phyloP scores from a whole-genome alignment of 2,888 invertebrate species.

The Ichneumon xanthorius region DNA sequence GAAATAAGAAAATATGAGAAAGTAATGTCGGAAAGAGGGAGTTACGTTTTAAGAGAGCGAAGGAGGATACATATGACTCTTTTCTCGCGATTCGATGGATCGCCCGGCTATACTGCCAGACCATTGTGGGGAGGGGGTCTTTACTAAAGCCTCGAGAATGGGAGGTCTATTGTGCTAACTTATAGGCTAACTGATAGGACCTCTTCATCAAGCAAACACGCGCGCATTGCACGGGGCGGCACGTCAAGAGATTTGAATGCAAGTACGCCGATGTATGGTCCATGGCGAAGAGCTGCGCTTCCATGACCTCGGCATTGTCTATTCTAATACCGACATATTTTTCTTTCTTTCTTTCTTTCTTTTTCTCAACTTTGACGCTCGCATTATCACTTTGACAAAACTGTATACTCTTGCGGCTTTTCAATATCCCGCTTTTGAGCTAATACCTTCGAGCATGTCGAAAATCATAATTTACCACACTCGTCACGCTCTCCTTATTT shows the following conservation, averaged over 20 bases:
- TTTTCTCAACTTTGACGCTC: background rate
- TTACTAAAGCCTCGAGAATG: constrained; percentile 27
- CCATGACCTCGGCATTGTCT: constrained; percentile 48
- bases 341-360: constrained; percentile 5
- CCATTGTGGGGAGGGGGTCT: constrained; percentile 21
- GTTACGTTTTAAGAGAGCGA: background rate
- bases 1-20: background rate
- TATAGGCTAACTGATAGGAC: constrained; percentile 78
- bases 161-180: constrained; percentile 35
- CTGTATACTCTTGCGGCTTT: constrained; percentile 15
- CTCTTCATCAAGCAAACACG: constrained; percentile 76
- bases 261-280: constrained; percentile 59
- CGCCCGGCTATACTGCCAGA: constrained; percentile 19
- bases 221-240: constrained; percentile 45
- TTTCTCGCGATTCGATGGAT: constrained; percentile 34
- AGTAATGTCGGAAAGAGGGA: background rate
- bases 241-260: constrained; percentile 65
- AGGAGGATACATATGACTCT: background rate
- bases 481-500: constrained; percentile 37
- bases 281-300: constrained; percentile 20
- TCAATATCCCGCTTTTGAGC: constrained; percentile 40
- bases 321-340: constrained; percentile 61
- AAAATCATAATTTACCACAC: constrained; percentile 57
- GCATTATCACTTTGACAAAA: constrained; percentile 21
- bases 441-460: constrained; percentile 54